phyloP scores from a whole-genome alignment of 2,797 vertebrate genomes.

The Enteromius radiatus region DNA sequence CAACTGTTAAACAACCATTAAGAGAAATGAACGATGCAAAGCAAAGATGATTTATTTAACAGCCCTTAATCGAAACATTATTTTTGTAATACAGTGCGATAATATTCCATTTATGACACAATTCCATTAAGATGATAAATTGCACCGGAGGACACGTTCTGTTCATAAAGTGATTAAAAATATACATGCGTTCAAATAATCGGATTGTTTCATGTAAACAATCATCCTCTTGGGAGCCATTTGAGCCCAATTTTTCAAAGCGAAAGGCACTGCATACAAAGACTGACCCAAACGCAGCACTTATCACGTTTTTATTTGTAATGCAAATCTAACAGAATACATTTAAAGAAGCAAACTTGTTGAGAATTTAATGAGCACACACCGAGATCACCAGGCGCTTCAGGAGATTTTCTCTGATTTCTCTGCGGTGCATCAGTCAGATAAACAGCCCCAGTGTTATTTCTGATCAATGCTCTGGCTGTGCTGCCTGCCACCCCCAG shows the following conservation, averaged over 20 bases:
- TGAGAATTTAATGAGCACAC: not conserved
- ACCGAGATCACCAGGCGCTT: not conserved
- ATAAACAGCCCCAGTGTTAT: conserved; percentile 37
- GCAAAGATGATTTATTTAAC: conserved; percentile 2
- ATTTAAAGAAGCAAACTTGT: not conserved
- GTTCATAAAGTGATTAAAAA: not conserved
- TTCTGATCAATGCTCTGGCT: conserved; percentile 43
- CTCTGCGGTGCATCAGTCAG: conserved; percentile 3
- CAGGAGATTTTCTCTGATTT: conserved; percentile 3
- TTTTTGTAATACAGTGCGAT: not conserved
- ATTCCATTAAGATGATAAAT: conserved; percentile 12
- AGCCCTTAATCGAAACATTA: not conserved
- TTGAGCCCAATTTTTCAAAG: not conserved
- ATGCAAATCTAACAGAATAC: not conserved
- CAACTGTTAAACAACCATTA: not conserved
- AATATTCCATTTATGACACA: not conserved
- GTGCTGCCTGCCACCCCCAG: conserved; percentile 37
- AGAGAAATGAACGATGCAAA: not conserved
- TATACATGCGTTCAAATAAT: not conserved
- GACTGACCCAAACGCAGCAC: conserved; percentile 9
- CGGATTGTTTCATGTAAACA: not conserved
- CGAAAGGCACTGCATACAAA: not conserved
- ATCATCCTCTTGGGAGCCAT: not conserved
- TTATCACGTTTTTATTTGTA: not conserved
- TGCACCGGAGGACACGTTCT: not conserved